phyloP scores from a whole-genome alignment of 2,113 vertebrate genomes.

The Arvicanthis niloticus region DNA sequence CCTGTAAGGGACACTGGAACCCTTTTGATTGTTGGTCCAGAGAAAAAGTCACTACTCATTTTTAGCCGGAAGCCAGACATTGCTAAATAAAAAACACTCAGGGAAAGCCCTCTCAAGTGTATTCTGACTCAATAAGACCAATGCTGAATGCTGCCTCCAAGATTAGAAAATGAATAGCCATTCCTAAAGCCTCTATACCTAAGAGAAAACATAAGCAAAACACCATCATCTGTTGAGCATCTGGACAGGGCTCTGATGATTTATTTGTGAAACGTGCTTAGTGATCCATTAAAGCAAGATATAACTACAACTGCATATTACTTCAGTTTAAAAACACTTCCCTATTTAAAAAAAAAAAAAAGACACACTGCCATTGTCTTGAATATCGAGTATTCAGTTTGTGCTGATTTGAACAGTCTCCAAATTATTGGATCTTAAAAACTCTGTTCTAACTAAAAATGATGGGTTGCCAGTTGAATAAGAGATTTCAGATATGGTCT shows the following conservation, averaged over 20 bases:
- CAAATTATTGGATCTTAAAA: neutral
- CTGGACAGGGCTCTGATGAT: neutral
- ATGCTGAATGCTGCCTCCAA: neutral
- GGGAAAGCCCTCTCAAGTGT: neutral
- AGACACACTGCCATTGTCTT: neutral
- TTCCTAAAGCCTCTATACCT: neutral
- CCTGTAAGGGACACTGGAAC: neutral
- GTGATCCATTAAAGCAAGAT: slow-evolving; percentile 24
- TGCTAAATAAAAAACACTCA: neutral
- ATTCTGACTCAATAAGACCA: neutral
- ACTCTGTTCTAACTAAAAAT: neutral
- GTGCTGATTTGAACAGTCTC: neutral
- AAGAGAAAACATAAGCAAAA: neutral
- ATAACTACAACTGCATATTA: slow-evolving; percentile 35
- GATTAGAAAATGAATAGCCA: neutral
- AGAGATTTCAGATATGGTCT: neutral
- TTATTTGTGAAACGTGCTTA: slow-evolving; percentile 10
- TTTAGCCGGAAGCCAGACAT: neutral
- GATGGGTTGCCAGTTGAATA: neutral
- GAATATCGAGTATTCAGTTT: neutral
- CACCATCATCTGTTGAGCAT: neutral
- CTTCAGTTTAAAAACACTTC: slow-evolving; percentile 46
- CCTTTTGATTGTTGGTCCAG: neutral
- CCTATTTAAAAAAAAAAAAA: neutral
- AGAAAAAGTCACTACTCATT: neutral